phyloP scores from a whole-genome alignment of 2,888 invertebrate genomes.

The Habroteleia sp. region DNA sequence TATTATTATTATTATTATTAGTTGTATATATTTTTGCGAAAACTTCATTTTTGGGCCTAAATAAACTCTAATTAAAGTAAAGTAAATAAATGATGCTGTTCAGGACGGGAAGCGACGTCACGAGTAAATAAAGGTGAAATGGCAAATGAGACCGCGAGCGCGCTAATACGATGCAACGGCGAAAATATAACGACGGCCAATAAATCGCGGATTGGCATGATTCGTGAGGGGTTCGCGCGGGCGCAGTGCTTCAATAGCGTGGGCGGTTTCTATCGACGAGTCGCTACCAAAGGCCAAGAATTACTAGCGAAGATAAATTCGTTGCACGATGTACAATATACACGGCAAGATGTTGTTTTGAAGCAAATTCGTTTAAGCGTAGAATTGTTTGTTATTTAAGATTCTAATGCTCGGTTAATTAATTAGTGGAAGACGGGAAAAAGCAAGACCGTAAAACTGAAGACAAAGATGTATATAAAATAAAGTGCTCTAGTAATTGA shows the following conservation, averaged over 20 bases:
- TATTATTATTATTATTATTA: too few species aligned
- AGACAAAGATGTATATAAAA: too few species aligned
- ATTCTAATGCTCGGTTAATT: slow-evolving; percentile 1
- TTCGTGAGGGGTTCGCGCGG: slow-evolving; percentile 49
- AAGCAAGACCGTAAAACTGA: too few species aligned
- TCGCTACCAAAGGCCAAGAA: slow-evolving; percentile 55
- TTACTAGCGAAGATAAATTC: slow-evolving; percentile 54
- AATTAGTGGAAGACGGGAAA: neutral
- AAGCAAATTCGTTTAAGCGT: slow-evolving; percentile 5
- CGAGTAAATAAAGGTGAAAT: slow-evolving; percentile 28
- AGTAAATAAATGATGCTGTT: slow-evolving; percentile 5
- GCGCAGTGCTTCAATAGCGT: slow-evolving; percentile 41
- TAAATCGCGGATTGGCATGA: slow-evolving; percentile 60
- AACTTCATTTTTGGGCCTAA: too few species aligned
- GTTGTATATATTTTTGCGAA: too few species aligned
- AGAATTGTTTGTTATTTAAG: neutral
- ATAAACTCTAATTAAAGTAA: slow-evolving; percentile 18
- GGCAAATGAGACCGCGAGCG: slow-evolving; percentile 37
- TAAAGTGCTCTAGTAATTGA: too few species aligned
- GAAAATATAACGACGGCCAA: slow-evolving; percentile 40
- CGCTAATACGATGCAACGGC: slow-evolving; percentile 32
- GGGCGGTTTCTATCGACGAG: slow-evolving; percentile 52
- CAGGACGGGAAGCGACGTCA: slow-evolving; percentile 3
- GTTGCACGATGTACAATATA: slow-evolving; percentile 23
- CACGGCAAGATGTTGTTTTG: slow-evolving; percentile 24